A percentile compares a stretch with the other conserved stretches of the same genome.
These are phyloP conservation scores for Phasia obesa DNA, from an alignment of 2,888 invertebrate genomes.

Conservation along the genomic window DNA sequence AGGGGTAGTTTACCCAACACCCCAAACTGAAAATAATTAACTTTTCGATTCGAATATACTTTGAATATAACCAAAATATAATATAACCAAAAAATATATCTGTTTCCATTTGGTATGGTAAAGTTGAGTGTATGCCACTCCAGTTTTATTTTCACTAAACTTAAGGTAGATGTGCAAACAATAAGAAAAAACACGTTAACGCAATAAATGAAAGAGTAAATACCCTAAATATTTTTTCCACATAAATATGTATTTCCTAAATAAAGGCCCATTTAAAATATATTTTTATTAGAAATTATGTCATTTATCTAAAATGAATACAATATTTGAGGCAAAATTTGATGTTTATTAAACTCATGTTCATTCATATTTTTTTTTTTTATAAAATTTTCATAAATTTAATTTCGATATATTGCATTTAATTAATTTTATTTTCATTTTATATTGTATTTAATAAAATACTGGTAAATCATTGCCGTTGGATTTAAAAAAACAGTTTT, in stretches of 20 bases:
- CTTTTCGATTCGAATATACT: too few species aligned
- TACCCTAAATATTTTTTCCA: too few species aligned
- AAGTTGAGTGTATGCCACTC: too few species aligned
- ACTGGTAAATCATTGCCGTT: constrained; percentile 26
- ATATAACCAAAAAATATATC: too few species aligned
- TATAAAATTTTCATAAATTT: constrained; percentile 15
- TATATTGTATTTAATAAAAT: neutral
- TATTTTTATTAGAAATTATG: constrained; percentile 62
- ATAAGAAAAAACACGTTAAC: too few species aligned
- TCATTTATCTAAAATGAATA: constrained; percentile 59
- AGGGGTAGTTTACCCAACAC: too few species aligned
- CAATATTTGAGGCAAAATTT: constrained; percentile 20
- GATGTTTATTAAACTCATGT: constrained; percentile 49
- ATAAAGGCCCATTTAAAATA: constrained; percentile 45
- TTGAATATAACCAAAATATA: too few species aligned
- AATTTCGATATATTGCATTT: constrained; percentile 31
- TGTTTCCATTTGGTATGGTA: too few species aligned
- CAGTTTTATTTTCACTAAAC: too few species aligned
- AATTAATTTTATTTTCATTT: constrained; percentile 25
- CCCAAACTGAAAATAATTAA: too few species aligned
- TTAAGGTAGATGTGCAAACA: too few species aligned
- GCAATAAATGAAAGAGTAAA: too few species aligned
- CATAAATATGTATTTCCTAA: constrained; percentile 34
- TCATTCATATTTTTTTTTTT: constrained; percentile 24
- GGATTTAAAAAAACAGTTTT: constrained; percentile 22